Evolutionary conservation across 1,140 invertebrate genomes (phyloP).

Genomic region (Latrodectus geometricus): DNA sequence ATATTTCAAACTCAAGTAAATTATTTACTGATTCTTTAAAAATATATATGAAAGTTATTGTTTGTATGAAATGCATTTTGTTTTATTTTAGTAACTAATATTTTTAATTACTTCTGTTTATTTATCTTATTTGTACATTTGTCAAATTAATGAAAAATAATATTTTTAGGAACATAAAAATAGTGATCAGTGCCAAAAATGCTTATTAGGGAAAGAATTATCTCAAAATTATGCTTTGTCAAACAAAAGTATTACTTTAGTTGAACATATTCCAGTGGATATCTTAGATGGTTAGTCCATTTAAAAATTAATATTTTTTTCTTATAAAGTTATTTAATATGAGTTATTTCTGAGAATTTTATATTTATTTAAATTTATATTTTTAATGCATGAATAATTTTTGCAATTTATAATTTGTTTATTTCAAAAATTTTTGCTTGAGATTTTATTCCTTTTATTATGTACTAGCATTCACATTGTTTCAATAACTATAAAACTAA

Average conservation of each 20-base stretch:
- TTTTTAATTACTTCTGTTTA: background rate
- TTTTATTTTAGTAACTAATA: background rate
- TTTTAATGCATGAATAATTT: too few relatives aligned
- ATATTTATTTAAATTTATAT: background rate
- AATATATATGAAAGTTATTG: too few relatives aligned
- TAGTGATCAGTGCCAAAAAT: background rate
- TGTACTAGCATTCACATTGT: too few relatives aligned
- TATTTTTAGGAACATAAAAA: conserved; percentile 25
- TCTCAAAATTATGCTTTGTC: background rate
- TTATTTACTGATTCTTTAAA: background rate
- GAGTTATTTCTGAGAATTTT: too few relatives aligned
- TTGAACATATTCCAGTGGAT: conserved; percentile 20
- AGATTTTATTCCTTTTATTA: too few relatives aligned
- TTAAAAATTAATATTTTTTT: background rate
- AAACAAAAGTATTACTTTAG: background rate
- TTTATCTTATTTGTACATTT: too few relatives aligned
- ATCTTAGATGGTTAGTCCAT: conserved; percentile 23
- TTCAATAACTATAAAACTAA: too few relatives aligned
- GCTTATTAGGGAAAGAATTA: background rate
- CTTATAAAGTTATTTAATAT: background rate
- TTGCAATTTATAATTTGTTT: too few relatives aligned
- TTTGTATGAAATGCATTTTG: background rate
- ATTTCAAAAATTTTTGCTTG: too few relatives aligned
- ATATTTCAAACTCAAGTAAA: background rate
- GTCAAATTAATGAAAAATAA: too few relatives aligned